Base-by-base conservation (phyloP, 1,140 invertebrate genomes). In the Eurosta solidaginis region DNA sequence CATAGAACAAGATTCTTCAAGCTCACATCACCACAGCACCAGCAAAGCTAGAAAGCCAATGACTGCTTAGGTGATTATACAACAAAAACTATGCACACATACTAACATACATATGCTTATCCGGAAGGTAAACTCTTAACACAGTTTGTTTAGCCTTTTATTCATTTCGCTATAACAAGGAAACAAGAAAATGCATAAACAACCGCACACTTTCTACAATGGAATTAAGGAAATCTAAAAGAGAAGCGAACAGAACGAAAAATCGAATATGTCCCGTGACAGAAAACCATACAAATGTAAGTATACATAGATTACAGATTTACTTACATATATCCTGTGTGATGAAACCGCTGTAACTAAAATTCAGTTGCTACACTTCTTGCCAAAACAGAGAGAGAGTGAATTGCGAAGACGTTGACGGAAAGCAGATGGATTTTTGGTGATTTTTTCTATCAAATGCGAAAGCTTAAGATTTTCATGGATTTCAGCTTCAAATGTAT, bases 1-100 rank as follows among this genome's bases (percentile, higher is more conserved):
- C 74, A 79, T 63, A 76, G 45, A 78, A 76, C 74, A 76, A 33
- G 74, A 76, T 76, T 79, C 63, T 42, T 77, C 17, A 79, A 79
- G 76, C 76, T 74, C 75, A 54, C 40, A 63, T 36, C 76, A 49
- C 76, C 59, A 77, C 33, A 74, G 68, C 77, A 52, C 20, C 20
- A 29, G 50, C 50, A 49, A 40, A 27, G 50, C 47, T 75, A 42
- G 25, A 22, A 59, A 42, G 76, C 27, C 36, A 77, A 74, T 45
- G 44, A 45, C 27, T 45, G 27, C 44, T 22, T 17, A 76, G 33
- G n/a, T 17, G 10, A 50, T 33, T 73, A n/a, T 76, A 76, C 47
- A 68, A 76, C 20, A 52, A 54, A 33, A 25, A 78, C 10, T 29
- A 25, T 1, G 33, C 2, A 52, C 33, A 45, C 59, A 59, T 4